Conservation (phyloP, 2,797 vertebrate genomes). For the Masticophis lateralis region DNA sequence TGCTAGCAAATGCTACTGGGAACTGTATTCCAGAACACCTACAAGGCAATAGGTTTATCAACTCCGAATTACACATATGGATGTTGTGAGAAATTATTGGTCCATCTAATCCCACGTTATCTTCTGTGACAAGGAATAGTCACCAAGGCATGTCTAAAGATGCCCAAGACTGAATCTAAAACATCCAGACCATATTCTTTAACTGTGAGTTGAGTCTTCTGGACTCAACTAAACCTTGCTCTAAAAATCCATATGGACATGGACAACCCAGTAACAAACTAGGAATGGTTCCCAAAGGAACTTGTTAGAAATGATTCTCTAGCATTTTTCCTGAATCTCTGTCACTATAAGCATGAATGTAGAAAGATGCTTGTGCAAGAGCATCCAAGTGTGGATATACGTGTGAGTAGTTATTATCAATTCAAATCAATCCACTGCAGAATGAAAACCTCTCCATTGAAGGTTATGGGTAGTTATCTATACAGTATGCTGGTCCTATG, state of each 20-base stretch:
- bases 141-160: background rate
- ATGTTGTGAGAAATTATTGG: background rate
- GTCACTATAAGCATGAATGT: background rate
- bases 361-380: background rate
- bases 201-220: background rate
- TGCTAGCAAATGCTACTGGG: background rate
- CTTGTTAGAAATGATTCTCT: conserved; percentile 3
- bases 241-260: background rate
- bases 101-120: background rate
- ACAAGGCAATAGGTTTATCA: background rate
- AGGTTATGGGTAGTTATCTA: background rate
- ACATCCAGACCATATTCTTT: background rate
- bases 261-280: background rate
- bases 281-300: conserved; percentile 21
- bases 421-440: background rate
- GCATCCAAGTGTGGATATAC: background rate
- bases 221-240: conserved; percentile 13
- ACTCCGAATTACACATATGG: background rate
- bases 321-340: conserved; percentile 11
- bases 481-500: background rate
- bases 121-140: too few species aligned
- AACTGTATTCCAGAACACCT: background rate
- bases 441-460: background rate
- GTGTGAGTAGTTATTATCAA: background rate
- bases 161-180: background rate